Percentiles rank a stretch among this genome's conserved stretches.
Conservation (phyloP, 2,797 vertebrate species). For the Arrhamphus sclerolepis region DNA sequence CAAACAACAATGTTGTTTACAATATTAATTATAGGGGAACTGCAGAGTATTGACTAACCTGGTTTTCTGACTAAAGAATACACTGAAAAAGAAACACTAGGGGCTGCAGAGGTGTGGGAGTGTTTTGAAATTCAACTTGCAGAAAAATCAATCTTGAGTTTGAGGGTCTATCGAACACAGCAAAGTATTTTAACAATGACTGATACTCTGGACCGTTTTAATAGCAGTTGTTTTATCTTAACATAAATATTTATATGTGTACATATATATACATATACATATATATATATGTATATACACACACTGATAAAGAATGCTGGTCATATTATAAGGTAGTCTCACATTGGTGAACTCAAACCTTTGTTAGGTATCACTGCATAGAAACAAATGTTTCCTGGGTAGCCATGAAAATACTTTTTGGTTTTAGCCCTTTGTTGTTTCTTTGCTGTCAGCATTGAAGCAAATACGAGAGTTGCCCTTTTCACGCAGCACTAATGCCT, state of each 20-base stretch:
- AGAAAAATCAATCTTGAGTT: neutral
- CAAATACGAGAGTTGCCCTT: conserved; percentile 8
- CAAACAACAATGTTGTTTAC: no score
- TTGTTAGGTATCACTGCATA: neutral
- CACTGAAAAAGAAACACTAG: neutral
- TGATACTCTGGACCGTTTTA: no score
- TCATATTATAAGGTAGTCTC: no score
- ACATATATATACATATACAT: no score
- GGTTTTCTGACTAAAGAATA: neutral
- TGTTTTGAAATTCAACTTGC: neutral
- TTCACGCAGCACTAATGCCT: neutral
- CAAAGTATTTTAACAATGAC: neutral
- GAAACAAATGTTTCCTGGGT: neutral
- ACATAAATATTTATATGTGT: no score
- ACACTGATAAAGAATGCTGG: no score
- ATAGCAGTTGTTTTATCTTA: neutral
- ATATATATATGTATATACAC: no score
- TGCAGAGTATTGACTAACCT: neutral
- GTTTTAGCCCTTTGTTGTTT: neutral
- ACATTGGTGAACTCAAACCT: neutral
- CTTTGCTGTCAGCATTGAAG: neutral
- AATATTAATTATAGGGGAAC: no score
- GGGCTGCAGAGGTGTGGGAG: conserved; percentile 5
- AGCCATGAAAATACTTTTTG: neutral
- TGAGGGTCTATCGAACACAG: conserved; percentile 9